phyloP scores from a whole-genome alignment of 2,888 invertebrate genomes.

The Pomacea canaliculata region DNA sequence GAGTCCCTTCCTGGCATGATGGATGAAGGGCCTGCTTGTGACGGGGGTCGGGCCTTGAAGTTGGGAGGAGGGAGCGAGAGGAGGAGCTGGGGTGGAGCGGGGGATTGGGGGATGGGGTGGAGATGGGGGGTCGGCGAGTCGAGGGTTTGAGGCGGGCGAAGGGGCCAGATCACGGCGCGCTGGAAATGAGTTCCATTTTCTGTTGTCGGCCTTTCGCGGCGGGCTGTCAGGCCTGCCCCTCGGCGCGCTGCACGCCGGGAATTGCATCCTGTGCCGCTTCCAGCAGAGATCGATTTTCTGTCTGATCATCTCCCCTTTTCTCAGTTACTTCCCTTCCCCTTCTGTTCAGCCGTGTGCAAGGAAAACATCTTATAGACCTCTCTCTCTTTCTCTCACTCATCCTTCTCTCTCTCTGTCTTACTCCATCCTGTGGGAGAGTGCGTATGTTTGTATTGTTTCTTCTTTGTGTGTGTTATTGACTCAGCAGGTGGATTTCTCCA shows the following conservation, averaged over 20 bases:
- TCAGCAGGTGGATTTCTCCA: neutral
- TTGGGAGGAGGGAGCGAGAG: neutral
- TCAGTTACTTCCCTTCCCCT: too few species aligned
- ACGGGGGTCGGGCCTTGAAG: too few species aligned
- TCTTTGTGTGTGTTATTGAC: neutral
- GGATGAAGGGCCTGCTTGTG: too few species aligned
- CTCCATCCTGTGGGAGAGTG: neutral
- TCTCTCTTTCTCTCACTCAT: too few species aligned
- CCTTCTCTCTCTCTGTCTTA: neutral
- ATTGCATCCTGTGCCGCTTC: constrained; percentile 18
- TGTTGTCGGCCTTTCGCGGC: constrained; percentile 10
- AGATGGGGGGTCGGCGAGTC: neutral
- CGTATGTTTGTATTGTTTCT: neutral
- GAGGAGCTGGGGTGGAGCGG: neutral
- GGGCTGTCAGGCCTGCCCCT: constrained; percentile 10
- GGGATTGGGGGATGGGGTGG: neutral
- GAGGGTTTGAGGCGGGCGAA: neutral
- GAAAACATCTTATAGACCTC: too few species aligned
- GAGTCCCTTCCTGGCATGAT: too few species aligned
- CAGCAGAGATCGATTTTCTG: constrained; percentile 12
- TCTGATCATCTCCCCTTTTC: neutral
- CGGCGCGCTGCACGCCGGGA: constrained; percentile 16
- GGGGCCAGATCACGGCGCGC: constrained; percentile 1
- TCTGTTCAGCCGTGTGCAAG: too few species aligned
- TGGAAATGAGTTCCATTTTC: constrained; percentile 25